phyloP scores from a whole-genome alignment of 2,888 invertebrate species.

The Apantesis nais region DNA sequence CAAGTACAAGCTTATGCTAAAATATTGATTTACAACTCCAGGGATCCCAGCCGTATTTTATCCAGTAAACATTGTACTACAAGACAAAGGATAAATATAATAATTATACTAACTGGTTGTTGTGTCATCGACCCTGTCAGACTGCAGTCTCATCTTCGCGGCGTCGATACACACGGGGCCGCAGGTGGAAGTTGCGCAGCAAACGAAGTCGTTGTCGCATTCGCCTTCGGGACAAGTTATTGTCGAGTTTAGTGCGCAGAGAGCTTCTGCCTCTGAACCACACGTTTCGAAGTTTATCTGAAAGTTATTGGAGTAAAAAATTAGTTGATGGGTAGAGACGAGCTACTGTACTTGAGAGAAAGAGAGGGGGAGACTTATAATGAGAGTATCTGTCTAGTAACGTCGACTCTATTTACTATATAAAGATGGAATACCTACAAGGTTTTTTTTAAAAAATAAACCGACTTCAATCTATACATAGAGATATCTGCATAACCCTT shows the following conservation, averaged over 20 bases:
- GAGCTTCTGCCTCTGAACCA: conserved; percentile 74
- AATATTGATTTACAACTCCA: neutral
- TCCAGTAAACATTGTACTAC: too few relatives aligned
- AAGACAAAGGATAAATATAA: neutral
- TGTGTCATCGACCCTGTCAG: conserved; percentile 79
- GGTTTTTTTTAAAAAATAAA: too few relatives aligned
- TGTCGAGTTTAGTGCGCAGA: conserved; percentile 73
- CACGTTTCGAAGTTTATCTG: conserved; percentile 79
- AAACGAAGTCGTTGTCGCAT: conserved; percentile 74
- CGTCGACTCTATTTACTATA: neutral
- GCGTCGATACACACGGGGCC: conserved; percentile 78
- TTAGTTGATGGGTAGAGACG: neutral
- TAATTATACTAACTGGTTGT: conserved; percentile 82
- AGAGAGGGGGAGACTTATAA: neutral
- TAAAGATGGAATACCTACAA: too few relatives aligned
- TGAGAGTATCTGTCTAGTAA: neutral
- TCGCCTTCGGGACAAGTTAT: conserved; percentile 67
- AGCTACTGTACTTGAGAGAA: neutral
- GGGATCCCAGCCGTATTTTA: neutral
- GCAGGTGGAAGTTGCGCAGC: conserved; percentile 74
- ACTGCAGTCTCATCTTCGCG: conserved; percentile 78
- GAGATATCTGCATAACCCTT: too few relatives aligned
- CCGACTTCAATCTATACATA: too few relatives aligned
- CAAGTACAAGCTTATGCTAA: neutral
- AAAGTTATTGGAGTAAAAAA: conserved; percentile 2